Evolutionary conservation across 2,888 invertebrate species (phyloP), one percentile per base, ranked within the genome.

Genomic region (Brenthis ino): DNA sequence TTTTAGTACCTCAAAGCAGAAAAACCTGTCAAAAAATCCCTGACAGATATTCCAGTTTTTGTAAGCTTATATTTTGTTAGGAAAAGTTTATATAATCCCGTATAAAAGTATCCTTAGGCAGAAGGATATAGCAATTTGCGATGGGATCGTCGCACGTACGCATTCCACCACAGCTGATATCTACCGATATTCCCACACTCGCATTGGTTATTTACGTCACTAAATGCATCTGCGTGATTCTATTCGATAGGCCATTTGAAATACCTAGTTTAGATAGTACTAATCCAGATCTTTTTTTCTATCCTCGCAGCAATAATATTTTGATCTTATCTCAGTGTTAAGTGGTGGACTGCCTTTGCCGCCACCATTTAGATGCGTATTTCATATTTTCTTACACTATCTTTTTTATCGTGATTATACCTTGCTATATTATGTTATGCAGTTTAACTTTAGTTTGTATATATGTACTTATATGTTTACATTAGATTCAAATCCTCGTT

Each of bases 141-240:
- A 60, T 69, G 67, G 74, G 75, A 80, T 77, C 72, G 75, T 74
- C 68, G 67, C 80, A 79, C 80, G 80, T 78, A 75, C 75, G 69
- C 73, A 74, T 74, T 73, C 74, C 75, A 43, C 68, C 50, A 58
- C 55, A 57, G 60, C 61, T 64, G 71, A 72, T 74, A 73, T 68
- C 70, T 70, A 68, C 72, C 69, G 63, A 64, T 71, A 65, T 75
- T 74, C 75, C 74, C 77, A 78, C 77, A 75, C 57, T 64, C 58
- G 71, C 65, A 64, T 68, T 65, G 61, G 64, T 72, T 71, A 71
- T 75, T 72, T 60, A 50, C 60, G 50, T 68, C 72, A 69, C 72
- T 69, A 68, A 71, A 67, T 57, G 69, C 66, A 67, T 71, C 74
- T 74, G 70, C 74, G 74, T 74, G 73, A 74, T 70, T 68, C 65